Conservation (phyloP, 2,797 vertebrate species). For the Myotis myotis region DNA sequence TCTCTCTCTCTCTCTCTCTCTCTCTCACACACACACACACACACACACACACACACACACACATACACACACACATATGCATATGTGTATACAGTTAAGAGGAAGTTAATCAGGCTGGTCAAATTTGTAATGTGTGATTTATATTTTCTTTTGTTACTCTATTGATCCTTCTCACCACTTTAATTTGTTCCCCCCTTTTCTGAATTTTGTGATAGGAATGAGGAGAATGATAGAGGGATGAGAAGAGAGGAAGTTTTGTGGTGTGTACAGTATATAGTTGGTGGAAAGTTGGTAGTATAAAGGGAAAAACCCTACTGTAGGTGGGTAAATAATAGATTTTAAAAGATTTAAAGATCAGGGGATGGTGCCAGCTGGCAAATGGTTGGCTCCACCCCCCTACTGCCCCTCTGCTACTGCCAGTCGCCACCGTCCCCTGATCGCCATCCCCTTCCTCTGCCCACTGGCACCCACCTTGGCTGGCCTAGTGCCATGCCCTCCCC, state of each 20-base stretch:
- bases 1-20: no score
- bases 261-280: neutral
- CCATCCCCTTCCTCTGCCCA: no score
- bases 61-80: neutral
- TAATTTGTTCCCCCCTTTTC: neutral
- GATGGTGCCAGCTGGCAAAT: no score
- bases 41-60: neutral
- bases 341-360: neutral
- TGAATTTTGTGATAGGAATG: neutral
- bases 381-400: no score
- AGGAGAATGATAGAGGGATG: neutral
- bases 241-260: neutral
- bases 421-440: no score
- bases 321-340: neutral
- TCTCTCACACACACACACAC: no score
- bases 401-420: no score
- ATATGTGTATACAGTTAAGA: neutral
- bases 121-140: neutral
- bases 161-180: neutral
- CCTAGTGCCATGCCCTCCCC: no score
- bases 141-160: neutral
- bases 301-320: neutral
- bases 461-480: no score
- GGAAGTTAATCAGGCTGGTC: neutral
- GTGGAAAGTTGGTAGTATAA: neutral